These are phyloP conservation scores for Myrmecophaga tridactyla DNA, from an alignment of 2,113 vertebrate species.

Conservation along the genomic window DNA sequence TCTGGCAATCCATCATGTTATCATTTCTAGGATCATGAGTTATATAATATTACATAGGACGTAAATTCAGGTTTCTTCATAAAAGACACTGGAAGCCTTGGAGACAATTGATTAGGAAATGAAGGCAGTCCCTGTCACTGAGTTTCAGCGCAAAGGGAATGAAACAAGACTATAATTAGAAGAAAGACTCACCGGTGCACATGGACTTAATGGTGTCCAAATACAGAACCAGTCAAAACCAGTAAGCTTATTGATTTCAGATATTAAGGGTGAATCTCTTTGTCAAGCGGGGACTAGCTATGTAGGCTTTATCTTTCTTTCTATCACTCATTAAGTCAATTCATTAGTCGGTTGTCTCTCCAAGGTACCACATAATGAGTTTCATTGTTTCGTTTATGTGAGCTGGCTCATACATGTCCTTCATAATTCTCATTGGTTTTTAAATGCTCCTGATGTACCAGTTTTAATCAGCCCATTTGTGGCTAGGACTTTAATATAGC, in stretches of 20 bases:
- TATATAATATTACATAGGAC: neutral
- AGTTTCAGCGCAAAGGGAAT: neutral
- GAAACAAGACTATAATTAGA: neutral
- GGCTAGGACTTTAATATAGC: neutral
- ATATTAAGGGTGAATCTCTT: neutral
- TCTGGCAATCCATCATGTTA: neutral
- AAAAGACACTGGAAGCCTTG: neutral
- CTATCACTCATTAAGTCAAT: neutral
- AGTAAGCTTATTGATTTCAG: constrained; percentile 21
- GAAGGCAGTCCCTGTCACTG: neutral
- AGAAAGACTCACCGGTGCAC: neutral
- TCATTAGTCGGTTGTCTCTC: constrained; percentile 29
- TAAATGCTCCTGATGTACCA: neutral
- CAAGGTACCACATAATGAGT: neutral
- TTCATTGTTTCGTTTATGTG: constrained; percentile 35
- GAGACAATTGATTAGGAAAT: neutral
- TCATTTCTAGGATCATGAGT: neutral
- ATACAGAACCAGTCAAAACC: neutral
- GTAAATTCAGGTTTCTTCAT: neutral
- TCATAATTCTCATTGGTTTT: constrained; percentile 40
- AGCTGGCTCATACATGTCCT: neutral
- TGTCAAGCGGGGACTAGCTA: neutral
- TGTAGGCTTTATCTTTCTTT: neutral
- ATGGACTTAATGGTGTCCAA: neutral
- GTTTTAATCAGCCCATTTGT: neutral